Percentiles rank a stretch among this genome's conserved stretches.
phyloP scores from a whole-genome alignment of 2,797 vertebrate genomes.

The Carduelis carduelis region DNA sequence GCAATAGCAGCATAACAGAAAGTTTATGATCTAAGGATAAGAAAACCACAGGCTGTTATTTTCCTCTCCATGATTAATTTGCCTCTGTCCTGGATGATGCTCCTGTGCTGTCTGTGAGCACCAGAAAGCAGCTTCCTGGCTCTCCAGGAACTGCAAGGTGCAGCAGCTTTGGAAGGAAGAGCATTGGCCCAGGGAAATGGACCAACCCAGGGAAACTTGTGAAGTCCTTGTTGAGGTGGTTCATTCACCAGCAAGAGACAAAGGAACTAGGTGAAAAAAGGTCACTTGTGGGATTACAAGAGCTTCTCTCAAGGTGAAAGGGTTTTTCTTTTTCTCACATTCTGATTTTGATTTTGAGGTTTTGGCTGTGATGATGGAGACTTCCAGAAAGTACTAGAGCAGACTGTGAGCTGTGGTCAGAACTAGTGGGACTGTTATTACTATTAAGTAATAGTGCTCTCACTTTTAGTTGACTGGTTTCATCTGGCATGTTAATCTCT shows the following conservation, averaged over 20 bases:
- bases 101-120: neutral
- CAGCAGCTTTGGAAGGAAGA: neutral
- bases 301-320: neutral
- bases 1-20: neutral
- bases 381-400: neutral
- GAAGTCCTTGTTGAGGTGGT: rapidly evolving
- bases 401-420: neutral
- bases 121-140: neutral
- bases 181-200: neutral
- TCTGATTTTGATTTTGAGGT: neutral
- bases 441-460: neutral
- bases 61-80: neutral
- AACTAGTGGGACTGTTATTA: neutral
- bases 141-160: neutral
- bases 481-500: neutral
- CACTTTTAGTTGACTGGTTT: neutral
- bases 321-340: neutral
- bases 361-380: neutral
- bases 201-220: neutral
- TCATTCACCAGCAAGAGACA: neutral
- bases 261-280: neutral
- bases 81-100: neutral
- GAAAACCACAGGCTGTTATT: neutral
- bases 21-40: neutral
- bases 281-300: neutral